phyloP scores from a whole-genome alignment of 2,797 vertebrate genomes.

The Phaenicophaeus curvirostris region DNA sequence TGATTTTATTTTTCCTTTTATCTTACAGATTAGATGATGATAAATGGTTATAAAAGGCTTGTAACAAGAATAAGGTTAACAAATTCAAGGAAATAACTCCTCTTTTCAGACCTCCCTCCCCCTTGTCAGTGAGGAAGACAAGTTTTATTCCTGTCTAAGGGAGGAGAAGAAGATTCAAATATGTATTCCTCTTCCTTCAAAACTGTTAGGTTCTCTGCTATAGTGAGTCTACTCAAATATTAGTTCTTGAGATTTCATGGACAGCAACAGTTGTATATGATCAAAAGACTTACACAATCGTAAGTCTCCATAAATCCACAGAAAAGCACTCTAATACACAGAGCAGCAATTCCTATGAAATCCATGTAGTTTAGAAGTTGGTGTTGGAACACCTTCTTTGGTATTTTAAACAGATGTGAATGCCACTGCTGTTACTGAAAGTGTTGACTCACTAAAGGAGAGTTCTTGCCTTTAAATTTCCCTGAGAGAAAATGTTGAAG shows the following conservation, averaged over 20 bases:
- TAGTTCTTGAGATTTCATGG: not conserved
- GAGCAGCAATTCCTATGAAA: not conserved
- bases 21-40: not conserved
- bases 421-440: not conserved
- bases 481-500: not conserved
- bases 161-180: not conserved
- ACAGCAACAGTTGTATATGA: not conserved
- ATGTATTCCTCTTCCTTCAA: not conserved
- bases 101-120: not conserved
- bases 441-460: not conserved
- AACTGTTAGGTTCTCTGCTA: not conserved
- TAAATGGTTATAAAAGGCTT: not conserved
- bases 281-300: not conserved
- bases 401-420: not conserved
- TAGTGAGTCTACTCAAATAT: not conserved
- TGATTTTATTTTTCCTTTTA: conserved; percentile 1
- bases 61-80: not conserved
- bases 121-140: accelerated
- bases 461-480: not conserved
- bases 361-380: not conserved
- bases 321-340: not conserved
- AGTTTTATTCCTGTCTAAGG: not conserved
- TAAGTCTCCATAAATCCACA: not conserved
- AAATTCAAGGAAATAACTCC: not conserved
- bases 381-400: not conserved